Percentiles rank a stretch among this genome's conserved stretches.
phyloP scores from a whole-genome alignment of 2,113 vertebrate species.

The Xenopus laevis region DNA sequence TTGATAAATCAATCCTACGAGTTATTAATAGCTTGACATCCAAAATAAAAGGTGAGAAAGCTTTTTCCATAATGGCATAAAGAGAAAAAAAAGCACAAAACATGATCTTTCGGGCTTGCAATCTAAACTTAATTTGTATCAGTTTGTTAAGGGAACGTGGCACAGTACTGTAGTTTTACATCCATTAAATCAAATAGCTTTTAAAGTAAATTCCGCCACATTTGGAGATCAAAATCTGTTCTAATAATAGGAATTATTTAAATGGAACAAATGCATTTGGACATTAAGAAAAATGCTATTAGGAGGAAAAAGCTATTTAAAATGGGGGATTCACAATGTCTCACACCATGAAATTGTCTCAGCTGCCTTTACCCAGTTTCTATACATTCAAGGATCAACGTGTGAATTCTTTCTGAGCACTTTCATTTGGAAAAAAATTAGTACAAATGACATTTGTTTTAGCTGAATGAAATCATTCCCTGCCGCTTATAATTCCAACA shows the following conservation, averaged over 20 bases:
- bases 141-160: slow-evolving; percentile 28
- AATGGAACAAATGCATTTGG: slow-evolving; percentile 46
- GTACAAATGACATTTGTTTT: slow-evolving; percentile 44
- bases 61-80: too few species aligned
- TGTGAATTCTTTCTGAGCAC: slow-evolving; percentile 33
- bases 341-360: slow-evolving; percentile 40
- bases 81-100: slow-evolving; percentile 14
- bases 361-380: slow-evolving; percentile 17
- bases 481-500: slow-evolving; percentile 22
- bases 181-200: slow-evolving; percentile 42
- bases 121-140: slow-evolving; percentile 24
- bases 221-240: slow-evolving; percentile 39
- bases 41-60: too few species aligned
- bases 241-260: slow-evolving; percentile 46
- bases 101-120: slow-evolving; percentile 15
- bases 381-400: slow-evolving; percentile 20
- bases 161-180: slow-evolving; percentile 32
- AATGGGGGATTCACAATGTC: slow-evolving; percentile 34
- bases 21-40: too few species aligned
- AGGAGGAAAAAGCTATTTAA: slow-evolving; percentile 13
- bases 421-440: slow-evolving; percentile 7
- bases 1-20: too few species aligned
- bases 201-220: slow-evolving; percentile 40
- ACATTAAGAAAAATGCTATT: slow-evolving; percentile 30
- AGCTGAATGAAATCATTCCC: slow-evolving; percentile 46